Conservation (phyloP, 2,888 invertebrate genomes). For the Dynastes tityus region DNA sequence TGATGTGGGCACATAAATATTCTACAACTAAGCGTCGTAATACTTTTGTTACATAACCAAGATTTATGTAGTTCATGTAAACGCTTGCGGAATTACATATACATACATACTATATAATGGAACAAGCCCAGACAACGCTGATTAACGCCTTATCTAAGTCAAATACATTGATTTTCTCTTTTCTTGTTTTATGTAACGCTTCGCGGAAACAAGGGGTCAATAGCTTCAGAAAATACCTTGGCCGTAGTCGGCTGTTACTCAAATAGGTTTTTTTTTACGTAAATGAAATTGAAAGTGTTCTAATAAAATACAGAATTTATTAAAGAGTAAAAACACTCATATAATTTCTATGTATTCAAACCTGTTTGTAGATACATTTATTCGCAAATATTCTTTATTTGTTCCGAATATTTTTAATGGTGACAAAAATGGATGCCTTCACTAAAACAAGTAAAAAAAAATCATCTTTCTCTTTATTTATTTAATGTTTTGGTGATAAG, state of each 20-base stretch:
- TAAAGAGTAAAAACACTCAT: neutral
- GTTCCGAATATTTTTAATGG: too few species aligned
- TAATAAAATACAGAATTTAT: neutral
- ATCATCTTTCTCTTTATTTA: too few species aligned
- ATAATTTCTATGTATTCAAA: too few species aligned
- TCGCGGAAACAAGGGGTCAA: slow-evolving; percentile 4
- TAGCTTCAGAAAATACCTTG: slow-evolving; percentile 16
- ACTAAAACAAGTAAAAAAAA: too few species aligned
- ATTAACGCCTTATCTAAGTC: slow-evolving; percentile 7
- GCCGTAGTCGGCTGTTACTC: slow-evolving; percentile 2
- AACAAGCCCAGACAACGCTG: neutral
- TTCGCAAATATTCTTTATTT: too few species aligned
- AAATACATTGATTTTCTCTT: slow-evolving; percentile 20
- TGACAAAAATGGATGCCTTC: too few species aligned
- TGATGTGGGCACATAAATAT: too few species aligned
- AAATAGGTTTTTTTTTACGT: neutral
- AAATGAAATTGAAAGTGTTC: slow-evolving; percentile 14
- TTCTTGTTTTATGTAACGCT: neutral
- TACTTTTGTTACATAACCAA: too few species aligned
- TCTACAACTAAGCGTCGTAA: too few species aligned
- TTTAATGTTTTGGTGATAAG: too few species aligned
- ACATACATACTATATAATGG: neutral
- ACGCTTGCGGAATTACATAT: neutral
- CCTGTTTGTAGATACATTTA: too few species aligned
- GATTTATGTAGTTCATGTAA: neutral